These are phyloP conservation scores for Diaprepes abbreviatus DNA, from an alignment of 2,888 invertebrate genomes.

Conservation along the genomic window DNA sequence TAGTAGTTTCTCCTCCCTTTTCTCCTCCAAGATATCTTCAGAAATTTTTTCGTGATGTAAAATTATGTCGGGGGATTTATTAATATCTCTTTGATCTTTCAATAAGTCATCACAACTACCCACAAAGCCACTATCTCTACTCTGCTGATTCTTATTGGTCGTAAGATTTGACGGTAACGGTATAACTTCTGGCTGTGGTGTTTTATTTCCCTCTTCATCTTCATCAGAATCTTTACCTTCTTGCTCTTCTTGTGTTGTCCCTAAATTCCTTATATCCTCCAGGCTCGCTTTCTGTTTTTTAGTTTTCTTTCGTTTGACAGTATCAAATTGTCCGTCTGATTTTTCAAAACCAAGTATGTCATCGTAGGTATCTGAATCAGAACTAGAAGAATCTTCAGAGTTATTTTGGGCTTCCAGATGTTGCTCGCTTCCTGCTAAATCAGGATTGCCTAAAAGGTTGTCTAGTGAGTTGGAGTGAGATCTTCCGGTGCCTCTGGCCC, in stretches of 20 bases:
- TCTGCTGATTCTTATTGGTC: conserved; percentile 82
- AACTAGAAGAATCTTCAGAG: conserved; percentile 73
- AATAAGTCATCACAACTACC: conserved; percentile 90
- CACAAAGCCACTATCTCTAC: conserved; percentile 89
- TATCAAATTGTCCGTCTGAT: conserved; percentile 83
- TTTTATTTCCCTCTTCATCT: conserved; percentile 77
- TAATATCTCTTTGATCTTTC: conserved; percentile 74
- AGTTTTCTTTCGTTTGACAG: conserved; percentile 86
- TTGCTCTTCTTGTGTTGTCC: conserved; percentile 74
- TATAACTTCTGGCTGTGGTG: conserved; percentile 76
- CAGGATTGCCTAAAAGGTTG: conserved; percentile 79
- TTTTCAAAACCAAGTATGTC: conserved; percentile 79
- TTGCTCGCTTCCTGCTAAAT: conserved; percentile 65
- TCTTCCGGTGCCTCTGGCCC: conserved; percentile 85
- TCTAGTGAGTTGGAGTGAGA: conserved; percentile 87
- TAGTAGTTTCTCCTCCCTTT: conserved; percentile 72
- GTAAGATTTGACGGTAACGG: conserved; percentile 71
- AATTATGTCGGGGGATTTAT: conserved; percentile 55
- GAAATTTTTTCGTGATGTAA: conserved; percentile 53
- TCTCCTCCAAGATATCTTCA: conserved; percentile 70
- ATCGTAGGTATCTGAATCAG: conserved; percentile 81
- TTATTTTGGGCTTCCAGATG: conserved; percentile 69
- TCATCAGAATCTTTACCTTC: conserved; percentile 74
- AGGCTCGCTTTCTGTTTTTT: conserved; percentile 75
- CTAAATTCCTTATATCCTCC: conserved; percentile 73